Base-by-base conservation (phyloP, 2,888 invertebrate genomes). In the Crioceris asparagi region DNA sequence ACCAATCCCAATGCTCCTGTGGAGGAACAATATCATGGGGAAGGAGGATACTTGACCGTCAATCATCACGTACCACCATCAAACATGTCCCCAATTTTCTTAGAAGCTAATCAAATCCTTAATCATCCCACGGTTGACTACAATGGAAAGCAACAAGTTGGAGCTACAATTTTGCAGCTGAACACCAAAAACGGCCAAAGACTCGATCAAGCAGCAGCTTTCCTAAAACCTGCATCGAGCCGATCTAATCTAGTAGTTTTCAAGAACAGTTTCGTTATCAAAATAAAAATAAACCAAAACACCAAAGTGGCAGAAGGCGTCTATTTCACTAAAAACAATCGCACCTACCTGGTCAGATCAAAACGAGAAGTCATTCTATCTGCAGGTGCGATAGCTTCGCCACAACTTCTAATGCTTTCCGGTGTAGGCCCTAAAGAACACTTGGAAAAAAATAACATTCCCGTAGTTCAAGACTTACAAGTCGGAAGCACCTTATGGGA, bases 401-500 rank as follows among this genome's bases (percentile, higher is more conserved):
- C 90, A 0, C 87, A 88, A 57, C 60, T 90, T 6, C 61, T 91
- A 31, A 79, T 87, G 81, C 60, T 88, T 8, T 87, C 87, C 1
- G 90, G 90, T 8, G 66, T 87, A 18, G 83, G 83, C 0, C 82
- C 82, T 0, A 61, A 58, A 16, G 63, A 70, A 1, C 74, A 82
- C 52, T 62, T 83, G 3, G 50, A 57, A 3, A 63, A 72, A 21
- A 52, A 75, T 8, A 68, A 68, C 2, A 79, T 85, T 33, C 56
- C 67, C 0, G 69, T 77, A 3, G 52, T 82, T 27, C 67, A 73
- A 44, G 71, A 85, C 53, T 66, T 83, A 2, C 76, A 75, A 1
- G 85, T 86, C 0, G 86, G 86, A 3, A 71, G 73, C 50, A 84
- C 83, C 59, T 68, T 86, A 1, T 82, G 83, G 57, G 85, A 85